Conservation (phyloP, 2,888 invertebrate species). For the Drosophila maculinotata region DNA sequence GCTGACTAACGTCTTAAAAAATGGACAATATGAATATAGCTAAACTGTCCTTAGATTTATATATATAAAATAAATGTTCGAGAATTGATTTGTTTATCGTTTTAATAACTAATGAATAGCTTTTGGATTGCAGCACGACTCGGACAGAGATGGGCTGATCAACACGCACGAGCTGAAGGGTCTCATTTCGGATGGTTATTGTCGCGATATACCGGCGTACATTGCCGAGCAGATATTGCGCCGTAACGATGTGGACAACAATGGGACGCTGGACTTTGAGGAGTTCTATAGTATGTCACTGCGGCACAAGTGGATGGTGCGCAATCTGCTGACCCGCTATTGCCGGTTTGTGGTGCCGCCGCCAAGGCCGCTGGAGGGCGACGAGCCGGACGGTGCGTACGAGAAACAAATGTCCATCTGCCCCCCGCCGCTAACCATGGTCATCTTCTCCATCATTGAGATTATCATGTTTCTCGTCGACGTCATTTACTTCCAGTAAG, state of each 20-base stretch:
- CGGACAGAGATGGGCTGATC: conserved; percentile 89
- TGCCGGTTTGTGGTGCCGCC: conserved; percentile 83
- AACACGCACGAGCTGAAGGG: conserved; percentile 88
- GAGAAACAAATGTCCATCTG: conserved; percentile 96
- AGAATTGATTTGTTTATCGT: too few species aligned
- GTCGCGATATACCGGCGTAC: conserved; percentile 89
- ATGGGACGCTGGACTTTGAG: conserved; percentile 88
- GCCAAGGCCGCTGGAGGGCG: conserved; percentile 82
- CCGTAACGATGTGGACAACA: conserved; percentile 88
- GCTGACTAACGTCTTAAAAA: too few species aligned
- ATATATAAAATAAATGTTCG: too few species aligned
- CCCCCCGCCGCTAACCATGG: conserved; percentile 97
- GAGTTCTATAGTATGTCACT: conserved; percentile 89
- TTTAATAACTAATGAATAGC: too few species aligned
- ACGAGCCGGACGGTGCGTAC: conserved; percentile 90
- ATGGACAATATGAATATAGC: too few species aligned
- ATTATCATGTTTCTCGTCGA: conserved; percentile 89
- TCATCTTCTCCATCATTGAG: conserved; percentile 94
- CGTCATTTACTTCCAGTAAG: conserved; percentile 84
- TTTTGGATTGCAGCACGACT: conserved; percentile 90
- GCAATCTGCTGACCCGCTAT: conserved; percentile 79
- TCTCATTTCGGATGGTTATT: conserved; percentile 81
- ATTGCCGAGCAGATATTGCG: conserved; percentile 89
- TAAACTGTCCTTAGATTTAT: too few species aligned
- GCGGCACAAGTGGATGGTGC: conserved; percentile 86